Conservation (phyloP, 1,140 invertebrate genomes). For the Sitophilus oryzae region DNA sequence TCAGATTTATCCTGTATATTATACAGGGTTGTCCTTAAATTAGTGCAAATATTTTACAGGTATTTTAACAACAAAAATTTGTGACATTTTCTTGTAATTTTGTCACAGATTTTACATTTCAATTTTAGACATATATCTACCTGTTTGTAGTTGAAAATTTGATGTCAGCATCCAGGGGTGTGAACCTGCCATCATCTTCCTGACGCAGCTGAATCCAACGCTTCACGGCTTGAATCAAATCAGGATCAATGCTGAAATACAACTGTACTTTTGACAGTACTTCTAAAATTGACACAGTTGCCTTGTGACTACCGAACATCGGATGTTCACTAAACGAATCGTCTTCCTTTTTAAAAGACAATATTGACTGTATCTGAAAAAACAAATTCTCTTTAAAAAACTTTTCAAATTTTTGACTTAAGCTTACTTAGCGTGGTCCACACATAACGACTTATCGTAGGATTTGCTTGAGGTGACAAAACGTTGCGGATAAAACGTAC, state of each 20-base stretch:
- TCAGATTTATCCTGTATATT: too few relatives aligned
- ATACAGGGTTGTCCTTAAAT: too few relatives aligned
- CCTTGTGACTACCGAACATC: constrained; percentile 52
- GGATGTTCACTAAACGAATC: constrained; percentile 60
- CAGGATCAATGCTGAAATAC: constrained; percentile 54
- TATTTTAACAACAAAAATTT: too few relatives aligned
- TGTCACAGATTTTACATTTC: too few relatives aligned
- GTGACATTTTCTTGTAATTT: too few relatives aligned
- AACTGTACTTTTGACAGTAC: constrained; percentile 53
- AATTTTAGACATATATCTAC: too few relatives aligned
- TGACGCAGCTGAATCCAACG: constrained; percentile 55
- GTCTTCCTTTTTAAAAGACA: constrained; percentile 54
- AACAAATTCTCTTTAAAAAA: constrained; percentile 2
- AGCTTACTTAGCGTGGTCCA: too few relatives aligned
- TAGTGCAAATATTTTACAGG: too few relatives aligned
- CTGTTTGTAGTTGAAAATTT: constrained; percentile 41
- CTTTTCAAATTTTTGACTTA: too few relatives aligned
- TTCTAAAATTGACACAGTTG: constrained; percentile 53
- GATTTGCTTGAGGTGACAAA: too few relatives aligned
- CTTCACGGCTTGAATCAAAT: constrained; percentile 51
- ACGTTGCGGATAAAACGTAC: too few relatives aligned
- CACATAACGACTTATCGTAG: too few relatives aligned
- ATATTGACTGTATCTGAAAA: constrained; percentile 53
- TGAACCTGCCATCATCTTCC: constrained; percentile 54
- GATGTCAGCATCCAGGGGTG: constrained; percentile 50